Evolutionary conservation across 2,888 invertebrate genomes (phyloP).

Genomic region (Cephus runcator): DNA sequence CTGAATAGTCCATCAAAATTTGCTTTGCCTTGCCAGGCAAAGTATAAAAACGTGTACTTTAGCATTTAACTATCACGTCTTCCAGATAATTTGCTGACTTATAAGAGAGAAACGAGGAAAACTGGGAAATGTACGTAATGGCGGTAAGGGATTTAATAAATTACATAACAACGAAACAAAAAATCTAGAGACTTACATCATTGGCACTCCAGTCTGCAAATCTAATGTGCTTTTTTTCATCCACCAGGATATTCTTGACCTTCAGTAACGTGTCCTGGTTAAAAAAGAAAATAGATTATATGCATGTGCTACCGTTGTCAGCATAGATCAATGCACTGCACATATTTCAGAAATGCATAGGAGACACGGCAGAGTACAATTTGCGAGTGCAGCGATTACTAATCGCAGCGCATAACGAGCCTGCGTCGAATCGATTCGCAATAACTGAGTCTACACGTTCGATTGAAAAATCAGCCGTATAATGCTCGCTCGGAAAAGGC

Average conservation of each 20-base stretch:
- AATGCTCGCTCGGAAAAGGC: background rate
- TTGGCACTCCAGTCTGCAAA: conserved; percentile 93
- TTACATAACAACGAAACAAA: conserved; percentile 4
- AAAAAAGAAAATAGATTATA: conserved; percentile 29
- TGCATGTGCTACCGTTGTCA: conserved; percentile 11
- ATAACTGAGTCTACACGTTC: background rate
- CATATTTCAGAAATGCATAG: too few species aligned
- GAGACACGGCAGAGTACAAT: too few species aligned
- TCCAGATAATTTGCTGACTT: too few species aligned
- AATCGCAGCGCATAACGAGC: background rate
- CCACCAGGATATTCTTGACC: conserved; percentile 83
- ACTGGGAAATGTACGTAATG: too few species aligned
- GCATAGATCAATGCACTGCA: too few species aligned
- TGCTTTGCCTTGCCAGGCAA: too few species aligned
- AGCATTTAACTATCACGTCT: too few species aligned
- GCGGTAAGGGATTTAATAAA: background rate
- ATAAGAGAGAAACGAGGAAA: too few species aligned
- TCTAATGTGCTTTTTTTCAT: conserved; percentile 92
- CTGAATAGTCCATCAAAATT: too few species aligned
- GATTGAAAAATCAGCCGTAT: background rate
- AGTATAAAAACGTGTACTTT: too few species aligned
- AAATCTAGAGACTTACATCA: conserved; percentile 76
- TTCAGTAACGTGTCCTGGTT: conserved; percentile 87
- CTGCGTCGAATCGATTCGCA: background rate
- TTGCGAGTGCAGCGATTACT: background rate